phyloP scores from a whole-genome alignment of 2,888 invertebrate species.

The Papilio gigon region DNA sequence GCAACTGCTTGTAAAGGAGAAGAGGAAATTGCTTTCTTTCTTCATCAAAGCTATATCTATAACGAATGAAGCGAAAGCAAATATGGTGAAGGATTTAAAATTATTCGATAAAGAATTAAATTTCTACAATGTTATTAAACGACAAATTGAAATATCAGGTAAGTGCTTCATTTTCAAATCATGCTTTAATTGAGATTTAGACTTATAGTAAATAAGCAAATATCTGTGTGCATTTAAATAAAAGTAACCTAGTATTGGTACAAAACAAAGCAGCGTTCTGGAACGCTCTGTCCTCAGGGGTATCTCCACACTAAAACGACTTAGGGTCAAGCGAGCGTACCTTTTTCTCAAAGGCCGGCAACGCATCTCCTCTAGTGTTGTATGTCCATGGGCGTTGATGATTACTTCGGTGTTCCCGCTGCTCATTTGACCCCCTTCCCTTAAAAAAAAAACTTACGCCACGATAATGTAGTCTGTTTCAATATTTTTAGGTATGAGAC shows the following conservation, averaged over 20 bases:
- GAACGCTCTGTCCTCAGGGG: no score
- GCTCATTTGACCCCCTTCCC: no score
- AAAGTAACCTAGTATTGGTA: constrained; percentile 5
- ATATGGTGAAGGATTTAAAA: constrained; percentile 65
- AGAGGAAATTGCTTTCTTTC: constrained; percentile 54
- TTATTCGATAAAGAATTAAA: constrained; percentile 65
- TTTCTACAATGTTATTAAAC: constrained; percentile 65
- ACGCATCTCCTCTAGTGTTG: no score
- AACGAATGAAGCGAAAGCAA: constrained; percentile 68
- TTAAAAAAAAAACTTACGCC: not conserved
- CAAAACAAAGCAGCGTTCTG: no score
- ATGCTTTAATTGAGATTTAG: no score
- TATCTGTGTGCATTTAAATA: not conserved
- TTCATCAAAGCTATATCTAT: constrained; percentile 70
- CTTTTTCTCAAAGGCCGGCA: no score
- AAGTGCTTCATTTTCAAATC: constrained; percentile 43
- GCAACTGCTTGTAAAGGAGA: constrained; percentile 47
- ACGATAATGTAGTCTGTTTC: not conserved
- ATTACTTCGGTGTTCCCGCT: no score
- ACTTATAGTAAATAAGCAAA: not conserved
- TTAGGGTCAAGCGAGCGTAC: no score
- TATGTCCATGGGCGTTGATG: no score
- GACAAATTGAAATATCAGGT: constrained; percentile 61
- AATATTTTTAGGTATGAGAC: constrained; percentile 58
- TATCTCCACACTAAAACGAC: no score